Conservation (phyloP, 2,888 invertebrate genomes). For the Drosophila lacicola region DNA sequence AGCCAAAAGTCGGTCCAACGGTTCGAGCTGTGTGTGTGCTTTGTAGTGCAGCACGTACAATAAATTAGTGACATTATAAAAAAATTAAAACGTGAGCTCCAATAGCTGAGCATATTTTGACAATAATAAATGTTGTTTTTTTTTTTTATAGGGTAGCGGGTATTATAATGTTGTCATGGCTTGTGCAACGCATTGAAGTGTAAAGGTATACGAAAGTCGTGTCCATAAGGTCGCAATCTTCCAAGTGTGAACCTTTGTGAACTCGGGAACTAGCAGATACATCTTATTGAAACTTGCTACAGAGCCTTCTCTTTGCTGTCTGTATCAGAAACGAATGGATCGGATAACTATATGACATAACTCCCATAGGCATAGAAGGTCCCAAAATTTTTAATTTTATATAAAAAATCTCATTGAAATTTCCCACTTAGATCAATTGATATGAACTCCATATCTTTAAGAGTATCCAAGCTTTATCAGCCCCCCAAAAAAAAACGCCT, state of each 20-base stretch:
- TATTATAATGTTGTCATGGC: not conserved
- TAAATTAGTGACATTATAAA: constrained; percentile 78
- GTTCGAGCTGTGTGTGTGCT: constrained; percentile 47
- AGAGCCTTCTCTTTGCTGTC: not conserved
- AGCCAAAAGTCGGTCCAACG: constrained; percentile 31
- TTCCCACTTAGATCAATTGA: no score
- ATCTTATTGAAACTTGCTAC: not conserved
- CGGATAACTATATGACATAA: not conserved
- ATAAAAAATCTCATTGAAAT: not conserved
- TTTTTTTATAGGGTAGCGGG: constrained; percentile 18
- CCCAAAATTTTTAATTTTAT: no score
- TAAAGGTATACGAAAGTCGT: not conserved
- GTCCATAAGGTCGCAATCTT: not conserved
- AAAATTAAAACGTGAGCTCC: constrained; percentile 77
- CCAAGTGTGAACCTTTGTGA: not conserved
- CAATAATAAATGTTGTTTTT: constrained; percentile 63
- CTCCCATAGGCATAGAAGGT: no score
- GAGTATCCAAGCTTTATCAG: constrained; percentile 6
- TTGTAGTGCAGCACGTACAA: constrained; percentile 78
- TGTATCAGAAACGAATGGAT: not conserved
- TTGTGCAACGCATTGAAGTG: not conserved
- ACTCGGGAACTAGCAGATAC: not conserved
- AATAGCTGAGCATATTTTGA: constrained; percentile 61
- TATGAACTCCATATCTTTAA: not conserved
- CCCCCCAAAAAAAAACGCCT: not conserved